phyloP scores from a whole-genome alignment of 2,113 vertebrate genomes.

The Mastomys natalensis region DNA sequence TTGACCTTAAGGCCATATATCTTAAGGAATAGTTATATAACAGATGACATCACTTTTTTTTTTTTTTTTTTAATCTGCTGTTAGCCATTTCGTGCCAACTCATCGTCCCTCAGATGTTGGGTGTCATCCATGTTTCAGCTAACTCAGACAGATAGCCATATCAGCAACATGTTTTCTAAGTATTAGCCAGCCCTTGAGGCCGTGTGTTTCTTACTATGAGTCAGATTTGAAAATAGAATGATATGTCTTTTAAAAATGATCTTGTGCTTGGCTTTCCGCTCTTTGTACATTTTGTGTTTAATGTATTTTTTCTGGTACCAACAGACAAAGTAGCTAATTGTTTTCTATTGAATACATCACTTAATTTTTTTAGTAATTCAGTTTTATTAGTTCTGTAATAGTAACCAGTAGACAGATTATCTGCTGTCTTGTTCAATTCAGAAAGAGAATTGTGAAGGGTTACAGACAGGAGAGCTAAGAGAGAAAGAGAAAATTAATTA shows the following conservation, averaged over 20 bases:
- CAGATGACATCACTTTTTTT: neutral
- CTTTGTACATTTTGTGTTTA: neutral
- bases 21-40: neutral
- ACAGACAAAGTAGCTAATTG: neutral
- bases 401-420: slow-evolving; percentile 11
- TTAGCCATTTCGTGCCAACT: neutral
- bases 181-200: neutral
- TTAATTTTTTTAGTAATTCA: slow-evolving; percentile 58
- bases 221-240: neutral
- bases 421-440: slow-evolving; percentile 9
- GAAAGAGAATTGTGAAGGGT: slow-evolving; percentile 4
- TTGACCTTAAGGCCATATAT: neutral
- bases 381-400: slow-evolving; percentile 52
- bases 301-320: neutral
- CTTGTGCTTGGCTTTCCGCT: neutral
- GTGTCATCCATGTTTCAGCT: neutral
- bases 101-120: neutral
- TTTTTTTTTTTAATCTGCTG: neutral
- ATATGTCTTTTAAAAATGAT: slow-evolving; percentile 26
- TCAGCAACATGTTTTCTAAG: neutral
- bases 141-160: neutral
- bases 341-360: slow-evolving; percentile 26
- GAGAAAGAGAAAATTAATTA: neutral
- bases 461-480: slow-evolving; percentile 5
- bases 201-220: neutral